Evolutionary conservation across 1,140 invertebrate genomes (phyloP), one percentile per base, ranked within the genome.

Genomic region (Drosophila bocqueti): DNA sequence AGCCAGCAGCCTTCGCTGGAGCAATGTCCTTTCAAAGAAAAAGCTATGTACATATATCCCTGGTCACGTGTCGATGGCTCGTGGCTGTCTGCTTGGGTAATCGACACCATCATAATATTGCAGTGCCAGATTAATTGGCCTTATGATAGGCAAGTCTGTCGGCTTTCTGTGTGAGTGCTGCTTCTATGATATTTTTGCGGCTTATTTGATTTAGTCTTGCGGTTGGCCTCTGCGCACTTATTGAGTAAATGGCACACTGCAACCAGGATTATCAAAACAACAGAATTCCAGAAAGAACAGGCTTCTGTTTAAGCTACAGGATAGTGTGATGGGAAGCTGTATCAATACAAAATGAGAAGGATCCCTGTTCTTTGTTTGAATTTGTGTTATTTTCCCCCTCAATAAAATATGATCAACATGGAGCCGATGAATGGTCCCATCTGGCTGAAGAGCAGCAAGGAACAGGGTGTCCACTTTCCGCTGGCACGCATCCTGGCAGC

Each of bases 31-130:
- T 11, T 43, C 36, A 11, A 43, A 21, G 49, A n/a, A 61, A 46
- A 40, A 7, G 36, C 54, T 40, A n/a, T 40, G 54, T 49, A 49
- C 21, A 26, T 26, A 45, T 38, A 43, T 40, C 31, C 52, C 42
- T 11, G 66, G 77, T 69, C 85, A 90, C 85, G 85, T 80, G 77
- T 68, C 68, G 21, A 15, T 61, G 65, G 52, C 59, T 67, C 49
- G 50, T 68, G 55, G 76, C 65, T 78, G 73, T 72, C 79, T 90
- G 68, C 78, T 78, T 72, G 63, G 73, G 85, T 76, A 85, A 90
- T 89, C 78, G 85, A 90, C 79, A 89, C 86, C 76, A 79, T 89
- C 81, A 89, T 84, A 89, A 89, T 90, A 90, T 79, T 90, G 73
- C 55, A 45, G 18, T 83, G 65, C 63, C 61, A 66, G 83, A 87